phyloP scores from a whole-genome alignment of 2,888 invertebrate genomes.

The Euplexia lucipara region DNA sequence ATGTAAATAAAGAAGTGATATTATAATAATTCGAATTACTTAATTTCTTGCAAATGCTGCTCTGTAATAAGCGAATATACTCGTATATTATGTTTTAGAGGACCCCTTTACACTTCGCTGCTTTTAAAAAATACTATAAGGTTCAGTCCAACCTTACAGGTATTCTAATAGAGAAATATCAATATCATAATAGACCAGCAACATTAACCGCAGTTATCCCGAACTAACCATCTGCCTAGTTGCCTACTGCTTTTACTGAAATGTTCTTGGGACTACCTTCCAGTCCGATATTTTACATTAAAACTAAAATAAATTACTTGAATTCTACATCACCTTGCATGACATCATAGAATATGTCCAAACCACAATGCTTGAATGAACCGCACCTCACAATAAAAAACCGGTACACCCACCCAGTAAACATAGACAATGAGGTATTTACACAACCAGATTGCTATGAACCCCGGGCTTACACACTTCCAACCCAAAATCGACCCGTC shows the following conservation, averaged over 20 bases:
- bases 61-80: background rate
- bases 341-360: slow-evolving; percentile 52
- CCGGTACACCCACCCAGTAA: slow-evolving; percentile 82
- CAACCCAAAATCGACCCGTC: slow-evolving; percentile 58
- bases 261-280: background rate
- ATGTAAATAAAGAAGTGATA: background rate
- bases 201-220: background rate
- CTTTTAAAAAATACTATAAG: background rate
- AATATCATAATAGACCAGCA: too few relatives aligned
- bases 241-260: too few relatives aligned
- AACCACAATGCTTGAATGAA: slow-evolving; percentile 69
- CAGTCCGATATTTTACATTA: background rate
- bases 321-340: slow-evolving; percentile 26
- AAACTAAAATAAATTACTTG: slow-evolving; percentile 2
- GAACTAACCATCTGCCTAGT: background rate
- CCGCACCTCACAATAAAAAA: slow-evolving; percentile 73
- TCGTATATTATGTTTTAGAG: background rate
- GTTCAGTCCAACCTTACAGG: too few relatives aligned
- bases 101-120: background rate
- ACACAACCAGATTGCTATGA: slow-evolving; percentile 73
- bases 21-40: background rate
- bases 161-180: background rate
- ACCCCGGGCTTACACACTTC: slow-evolving; percentile 62
- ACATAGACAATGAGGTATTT: slow-evolving; percentile 81
- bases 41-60: background rate